phyloP scores from a whole-genome alignment of 2,888 invertebrate species.

The Pseudococcus jackbeardsleyi region DNA sequence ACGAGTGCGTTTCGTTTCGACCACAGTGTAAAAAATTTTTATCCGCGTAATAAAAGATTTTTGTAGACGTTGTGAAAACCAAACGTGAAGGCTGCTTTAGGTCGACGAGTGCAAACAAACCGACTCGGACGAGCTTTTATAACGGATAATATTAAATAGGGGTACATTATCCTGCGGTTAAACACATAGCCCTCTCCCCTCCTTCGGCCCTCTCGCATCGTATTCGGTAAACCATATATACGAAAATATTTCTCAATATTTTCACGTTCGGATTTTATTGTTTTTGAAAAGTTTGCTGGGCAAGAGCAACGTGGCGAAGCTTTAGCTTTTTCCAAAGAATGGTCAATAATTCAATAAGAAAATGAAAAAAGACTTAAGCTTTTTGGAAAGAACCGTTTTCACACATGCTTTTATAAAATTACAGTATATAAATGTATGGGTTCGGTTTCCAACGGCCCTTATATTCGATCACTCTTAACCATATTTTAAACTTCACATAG shows the following conservation, averaged over 20 bases:
- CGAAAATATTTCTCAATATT: conserved; percentile 37
- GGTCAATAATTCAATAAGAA: conserved; percentile 30
- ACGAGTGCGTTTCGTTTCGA: background rate
- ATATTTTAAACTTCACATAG: background rate
- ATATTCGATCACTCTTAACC: background rate
- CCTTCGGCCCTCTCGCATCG: no score
- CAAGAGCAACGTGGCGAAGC: background rate
- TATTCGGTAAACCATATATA: background rate
- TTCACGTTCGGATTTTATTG: conserved; percentile 30
- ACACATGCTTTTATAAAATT: conserved; percentile 21
- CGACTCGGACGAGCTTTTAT: background rate
- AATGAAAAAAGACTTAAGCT: conserved; percentile 34
- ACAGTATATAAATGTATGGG: background rate
- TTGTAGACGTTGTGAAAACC: conserved; percentile 8
- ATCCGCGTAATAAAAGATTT: conserved; percentile 11
- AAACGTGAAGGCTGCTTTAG: background rate
- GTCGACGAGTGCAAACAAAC: conserved; percentile 20
- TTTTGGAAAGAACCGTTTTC: background rate
- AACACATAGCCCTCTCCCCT: background rate
- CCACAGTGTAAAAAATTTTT: background rate
- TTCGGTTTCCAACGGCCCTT: background rate
- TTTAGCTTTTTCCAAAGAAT: background rate
- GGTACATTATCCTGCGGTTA: conserved; percentile 30
- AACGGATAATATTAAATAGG: conserved; percentile 32
- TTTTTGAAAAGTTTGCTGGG: conserved; percentile 26